Evolutionary conservation across 1,140 invertebrate species (phyloP), one percentile per base, ranked within the genome.

Genomic region (Tachypleus tridentatus): DNA sequence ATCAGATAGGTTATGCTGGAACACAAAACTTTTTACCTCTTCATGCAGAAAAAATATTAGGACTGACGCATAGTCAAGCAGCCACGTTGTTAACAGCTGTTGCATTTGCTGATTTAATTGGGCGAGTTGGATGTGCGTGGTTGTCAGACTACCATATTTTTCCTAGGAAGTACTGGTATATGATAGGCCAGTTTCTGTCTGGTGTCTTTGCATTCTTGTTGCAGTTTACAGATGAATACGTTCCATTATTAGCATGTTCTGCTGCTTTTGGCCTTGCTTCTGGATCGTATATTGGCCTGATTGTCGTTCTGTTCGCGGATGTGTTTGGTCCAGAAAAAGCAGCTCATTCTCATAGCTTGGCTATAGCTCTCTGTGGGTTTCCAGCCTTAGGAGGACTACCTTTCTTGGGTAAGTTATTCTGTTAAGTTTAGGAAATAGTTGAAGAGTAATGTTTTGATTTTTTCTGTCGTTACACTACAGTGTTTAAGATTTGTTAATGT

Each of bases 281-380:
- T 57, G 69, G 69, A 29, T 64, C 69, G 5, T 70, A 70, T 47
- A 69, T 70, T 63, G 69, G 69, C 47, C 67, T 70, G 7, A 61
- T 68, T 56, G 68, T 70, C 8, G 69, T 64, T 49, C 49, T 70
- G 52, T 70, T 70, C 62, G 69, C 69, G 11, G 69, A 70, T 64
- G 65, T 62, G 47, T 70, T 65, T 53, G 58, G 62, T 50, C 51
- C 62, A 49, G 63, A 70, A 58, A 64, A 62, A 57, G 68, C 65
- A 52, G 67, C 67, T 9, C 48, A 65, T 56, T 63, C 67, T n/a
- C 65, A 68, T 11, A 68, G 67, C 11, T 57, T 68, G 4, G 63
- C 67, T 5, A 62, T 53, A 49, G 62, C 65, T 10, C 49, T 53
- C 54, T 60, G 63, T 11, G 67, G 67, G 4, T 65, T 68, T 54